Evolutionary conservation across 1,140 invertebrate genomes (phyloP), one percentile per base, ranked within the genome.

Genomic region (Drosophila burlai): DNA sequence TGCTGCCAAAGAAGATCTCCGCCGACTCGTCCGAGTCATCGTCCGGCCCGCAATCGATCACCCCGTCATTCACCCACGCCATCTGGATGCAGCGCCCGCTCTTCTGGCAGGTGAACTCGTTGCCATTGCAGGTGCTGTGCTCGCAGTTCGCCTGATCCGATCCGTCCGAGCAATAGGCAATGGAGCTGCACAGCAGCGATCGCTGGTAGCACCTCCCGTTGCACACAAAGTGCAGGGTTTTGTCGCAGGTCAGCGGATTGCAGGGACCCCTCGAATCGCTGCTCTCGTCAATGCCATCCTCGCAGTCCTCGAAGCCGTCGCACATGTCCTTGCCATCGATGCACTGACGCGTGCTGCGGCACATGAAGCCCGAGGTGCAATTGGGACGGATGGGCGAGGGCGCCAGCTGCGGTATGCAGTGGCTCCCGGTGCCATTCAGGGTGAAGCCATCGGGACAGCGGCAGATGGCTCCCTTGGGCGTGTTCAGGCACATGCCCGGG

Each of bases 271-370:
- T 65, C 3, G 91, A 80, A 21, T 93, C 93, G 8, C 95, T 94
- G 82, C 94, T 92, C 86, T 98, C 97, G 92, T 99, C 98, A 11
- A 95, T 96, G 43, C 96, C 96, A 92, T 98, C 97, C 36, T 94
- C 95, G 83, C 98, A 99, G 91, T 99, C 98, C 59, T 95, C 94
- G 45, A 95, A 93, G 2, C 97, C 97, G 93, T 98, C 97, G 83
- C 98, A 99, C 7, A 95, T 83, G 78, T 94, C 94, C 73, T 93
- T 91, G 40, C 87, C 74, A 18, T 95, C 94, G 52, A 95, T 94
- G 80, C 95, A 96, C 21, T 93, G 76, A 0, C 71, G 46, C 8
- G 79, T 66, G 47, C 62, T 71, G 15, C 74, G 59, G 38, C 92
- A 93, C 16, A 80, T 67, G 60, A 81, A 89, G 0, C 79, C 87